Percentiles rank a stretch among this genome's conserved stretches.
Conservation (phyloP, 2,888 invertebrate genomes). For the Brachypterus glaber region DNA sequence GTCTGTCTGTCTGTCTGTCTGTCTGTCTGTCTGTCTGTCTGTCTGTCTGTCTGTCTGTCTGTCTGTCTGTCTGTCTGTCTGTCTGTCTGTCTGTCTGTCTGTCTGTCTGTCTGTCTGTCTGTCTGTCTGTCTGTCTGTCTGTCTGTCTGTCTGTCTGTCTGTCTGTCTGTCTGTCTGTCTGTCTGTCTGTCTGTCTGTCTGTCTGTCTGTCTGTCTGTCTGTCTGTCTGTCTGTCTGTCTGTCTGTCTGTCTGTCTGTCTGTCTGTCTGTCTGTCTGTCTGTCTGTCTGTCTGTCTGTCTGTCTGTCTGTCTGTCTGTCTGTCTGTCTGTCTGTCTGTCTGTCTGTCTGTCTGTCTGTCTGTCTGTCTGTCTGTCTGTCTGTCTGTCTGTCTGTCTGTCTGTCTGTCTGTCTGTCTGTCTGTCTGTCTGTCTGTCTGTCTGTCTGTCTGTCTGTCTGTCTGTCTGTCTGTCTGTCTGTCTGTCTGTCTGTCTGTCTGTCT, state of each 20-base stretch:
- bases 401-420: slow-evolving; percentile 1
- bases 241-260: slow-evolving; percentile 1
- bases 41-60: slow-evolving; percentile 1
- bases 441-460: slow-evolving; percentile 1
- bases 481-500: slow-evolving; percentile 1
- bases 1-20: slow-evolving; percentile 1
- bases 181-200: slow-evolving; percentile 1
- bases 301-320: slow-evolving; percentile 1
- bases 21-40: slow-evolving; percentile 1
- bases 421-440: slow-evolving; percentile 1
- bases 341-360: slow-evolving; percentile 1
- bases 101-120: slow-evolving; percentile 1
- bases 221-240: slow-evolving; percentile 1
- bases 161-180: slow-evolving; percentile 1
- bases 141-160: slow-evolving; percentile 1
- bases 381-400: slow-evolving; percentile 1
- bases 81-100: slow-evolving; percentile 1
- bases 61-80: slow-evolving; percentile 1
- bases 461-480: slow-evolving; percentile 1
- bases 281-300: slow-evolving; percentile 1
- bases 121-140: slow-evolving; percentile 1
- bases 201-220: slow-evolving; percentile 1
- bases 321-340: slow-evolving; percentile 1
- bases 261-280: slow-evolving; percentile 1
- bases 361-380: slow-evolving; percentile 1